Evolutionary conservation across 2,888 invertebrate species (phyloP), one percentile per base, ranked within the genome.

Genomic region (Drosophila picticornis): DNA sequence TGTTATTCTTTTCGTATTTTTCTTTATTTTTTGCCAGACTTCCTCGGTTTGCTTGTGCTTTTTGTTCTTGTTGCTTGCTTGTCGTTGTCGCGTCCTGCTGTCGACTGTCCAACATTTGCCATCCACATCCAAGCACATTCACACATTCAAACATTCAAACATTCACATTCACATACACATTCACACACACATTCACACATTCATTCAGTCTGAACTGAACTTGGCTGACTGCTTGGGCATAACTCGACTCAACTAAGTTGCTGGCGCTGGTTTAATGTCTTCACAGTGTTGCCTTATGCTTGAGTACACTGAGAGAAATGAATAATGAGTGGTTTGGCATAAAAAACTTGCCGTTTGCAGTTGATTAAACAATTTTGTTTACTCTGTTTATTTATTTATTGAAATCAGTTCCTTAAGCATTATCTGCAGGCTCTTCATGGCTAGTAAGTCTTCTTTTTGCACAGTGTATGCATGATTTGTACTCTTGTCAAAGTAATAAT

Each of bases 1-100:
- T 36, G 10, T 56, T 38, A 29, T 38, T 50, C 16, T 46, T 46
- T 34, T 52, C 19, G 22, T 58, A 19, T 62, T 34, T 34, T 34
- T 16, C 34, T 16, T n/a, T 38, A 38, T 36, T 59, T 34, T 46
- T 53, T 61, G 70, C 36, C 72, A 69, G 71, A 77, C 81, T 86
- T 85, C 63, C 82, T 80, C 60, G 58, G 38, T 19, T 48, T 56
- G 60, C 70, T 72, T 82, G 70, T 77, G 74, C 80, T 82, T 81
- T 87, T 88, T 88, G 83, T 74, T 75, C 72, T 68, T 67, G 67
- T 59, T 65, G 27, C 27, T 27, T 16, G 31, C 32, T 53, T 38
- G 27, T 56, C 75, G 65, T 69, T 71, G 61, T 62, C 75, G 51
- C 59, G 43, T 66, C 74, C 55, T 69, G 56, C 70, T 43, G 36